Conservation (phyloP, 2,113 vertebrate species). For the Elachura formosa region DNA sequence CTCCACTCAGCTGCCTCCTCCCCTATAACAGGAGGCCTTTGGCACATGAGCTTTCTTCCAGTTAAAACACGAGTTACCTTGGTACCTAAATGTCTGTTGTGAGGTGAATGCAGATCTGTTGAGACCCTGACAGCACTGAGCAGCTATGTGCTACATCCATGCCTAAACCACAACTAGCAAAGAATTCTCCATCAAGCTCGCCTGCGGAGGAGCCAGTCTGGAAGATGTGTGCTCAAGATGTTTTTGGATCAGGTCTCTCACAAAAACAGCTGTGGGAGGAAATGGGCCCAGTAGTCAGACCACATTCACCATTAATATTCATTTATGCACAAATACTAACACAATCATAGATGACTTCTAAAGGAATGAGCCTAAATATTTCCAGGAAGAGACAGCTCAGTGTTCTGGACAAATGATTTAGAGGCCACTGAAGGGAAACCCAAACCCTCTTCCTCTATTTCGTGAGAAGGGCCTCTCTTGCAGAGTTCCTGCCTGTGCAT, state of each 20-base stretch:
- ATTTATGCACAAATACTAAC: conserved; percentile 44
- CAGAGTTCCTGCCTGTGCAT: not conserved
- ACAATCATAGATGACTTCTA: conserved; percentile 14
- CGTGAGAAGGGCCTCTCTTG: not conserved
- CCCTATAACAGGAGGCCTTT: not conserved
- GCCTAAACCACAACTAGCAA: conserved; percentile 44
- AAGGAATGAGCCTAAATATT: not conserved
- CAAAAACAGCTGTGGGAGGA: conserved; percentile 39
- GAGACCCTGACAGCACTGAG: conserved; percentile 24
- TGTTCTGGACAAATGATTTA: conserved; percentile 20
- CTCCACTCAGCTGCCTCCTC: not conserved
- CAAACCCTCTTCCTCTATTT: not conserved
- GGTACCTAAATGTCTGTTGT: not conserved
- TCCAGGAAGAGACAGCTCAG: not conserved
- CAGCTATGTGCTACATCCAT: not conserved
- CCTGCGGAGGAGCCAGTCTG: not conserved
- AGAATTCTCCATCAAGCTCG: not conserved
- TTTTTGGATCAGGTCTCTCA: conserved; percentile 2
- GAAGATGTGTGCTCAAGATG: conserved; percentile 6
- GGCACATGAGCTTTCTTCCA: conserved; percentile 4
- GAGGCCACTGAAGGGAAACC: conserved; percentile 26
- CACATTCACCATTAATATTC: conserved; percentile 45
- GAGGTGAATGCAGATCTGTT: not conserved
- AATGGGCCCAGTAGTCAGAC: conserved; percentile 44
- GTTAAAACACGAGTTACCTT: not conserved